Conservation (phyloP, 2,113 vertebrate species). For the Callithrix jacchus region DNA sequence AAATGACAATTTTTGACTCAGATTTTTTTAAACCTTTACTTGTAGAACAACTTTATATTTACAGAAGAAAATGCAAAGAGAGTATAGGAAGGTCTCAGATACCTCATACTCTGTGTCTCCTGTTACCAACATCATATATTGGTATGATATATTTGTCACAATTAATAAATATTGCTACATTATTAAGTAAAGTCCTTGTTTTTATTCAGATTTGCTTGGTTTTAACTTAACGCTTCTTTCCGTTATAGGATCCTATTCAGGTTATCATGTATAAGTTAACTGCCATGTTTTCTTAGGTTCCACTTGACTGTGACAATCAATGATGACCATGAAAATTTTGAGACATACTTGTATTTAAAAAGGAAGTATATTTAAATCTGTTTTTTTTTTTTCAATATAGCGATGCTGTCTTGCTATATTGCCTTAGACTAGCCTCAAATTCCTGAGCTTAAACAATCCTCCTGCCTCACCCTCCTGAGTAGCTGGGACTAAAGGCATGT, state of each 20-base stretch:
- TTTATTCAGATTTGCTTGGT: neutral
- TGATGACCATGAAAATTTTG: neutral
- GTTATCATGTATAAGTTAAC: neutral
- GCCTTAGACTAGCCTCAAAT: neutral
- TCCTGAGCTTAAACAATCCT: neutral
- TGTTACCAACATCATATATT: neutral
- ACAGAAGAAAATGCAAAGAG: neutral
- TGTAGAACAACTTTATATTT: neutral
- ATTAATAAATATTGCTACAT: neutral
- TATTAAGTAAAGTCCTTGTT: neutral
- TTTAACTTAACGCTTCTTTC: neutral
- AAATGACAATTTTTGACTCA: neutral
- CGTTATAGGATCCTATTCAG: neutral
- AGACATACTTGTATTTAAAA: neutral
- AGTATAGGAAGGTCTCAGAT: neutral
- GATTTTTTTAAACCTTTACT: neutral
- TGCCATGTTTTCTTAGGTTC: neutral
- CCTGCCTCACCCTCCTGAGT: neutral
- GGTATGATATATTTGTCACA: neutral
- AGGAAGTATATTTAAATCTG: neutral
- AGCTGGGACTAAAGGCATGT: neutral
- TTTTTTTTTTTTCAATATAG: neutral
- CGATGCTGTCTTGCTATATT: neutral
- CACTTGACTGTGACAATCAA: neutral
- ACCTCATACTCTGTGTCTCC: neutral